Base-by-base conservation (phyloP, 2,113 vertebrate genomes). In the Rissa tridactyla region DNA sequence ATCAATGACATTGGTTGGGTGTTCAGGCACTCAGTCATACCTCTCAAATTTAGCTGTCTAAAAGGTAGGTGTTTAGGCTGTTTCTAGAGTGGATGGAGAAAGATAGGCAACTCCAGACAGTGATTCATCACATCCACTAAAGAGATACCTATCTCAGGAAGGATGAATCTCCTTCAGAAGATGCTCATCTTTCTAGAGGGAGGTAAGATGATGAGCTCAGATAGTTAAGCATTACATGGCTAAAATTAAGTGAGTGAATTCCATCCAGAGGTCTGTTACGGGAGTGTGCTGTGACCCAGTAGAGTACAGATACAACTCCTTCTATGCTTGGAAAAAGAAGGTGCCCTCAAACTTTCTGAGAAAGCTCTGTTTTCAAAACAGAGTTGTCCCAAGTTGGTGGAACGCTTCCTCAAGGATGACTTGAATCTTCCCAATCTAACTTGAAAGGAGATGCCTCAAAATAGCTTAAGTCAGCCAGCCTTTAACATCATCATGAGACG, bases 81-180 rank as follows among this genome's bases (percentile, higher is more conserved):
- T 80, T 92, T 96, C 94, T 94, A 34, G 93, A 93, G 82, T 77
- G 90, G 92, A 77, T 93, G 71, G 75, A 96, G 93, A 92, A 47
- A 95, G 89, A 94, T 9, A 96, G 82, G 12, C 75, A 94, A 8
- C 92, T 97, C 94, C 96, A 97, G 96, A 96, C 96, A 95, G 92
- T 97, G 96, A 97, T 79, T 96, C 94, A 95, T 21, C 85, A 93
- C 66, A 96, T 96, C 93, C 94, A 94, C 87, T 38, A 5, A 42
- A 57, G 73, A 90, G 96, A 97, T 97, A 86, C 75, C 87, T 79
- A 94, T 97, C 96, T 91, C 58, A 96, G 94, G 94, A 96, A 97
- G 87, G 93, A 88, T 96, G 93, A 96, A 94, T 91, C 29, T 17
- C 90, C 78, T 90, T 82, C 73, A 82, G 75, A 94, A 70, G 87